Conservation (phyloP, 1,140 invertebrate species). For the Choristoneura fumiferana region DNA sequence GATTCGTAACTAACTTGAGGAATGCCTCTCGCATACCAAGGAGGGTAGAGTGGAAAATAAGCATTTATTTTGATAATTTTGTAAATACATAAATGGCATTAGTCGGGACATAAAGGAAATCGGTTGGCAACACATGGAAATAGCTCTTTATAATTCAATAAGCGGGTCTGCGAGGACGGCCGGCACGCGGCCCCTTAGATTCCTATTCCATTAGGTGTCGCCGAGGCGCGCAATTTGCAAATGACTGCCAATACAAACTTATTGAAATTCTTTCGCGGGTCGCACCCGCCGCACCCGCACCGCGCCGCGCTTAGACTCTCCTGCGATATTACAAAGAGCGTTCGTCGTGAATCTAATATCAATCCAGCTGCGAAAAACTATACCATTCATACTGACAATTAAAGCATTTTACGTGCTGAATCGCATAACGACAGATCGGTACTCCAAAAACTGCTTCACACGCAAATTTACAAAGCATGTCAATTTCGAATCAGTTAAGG, state of each 20-base stretch:
- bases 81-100: too few relatives aligned
- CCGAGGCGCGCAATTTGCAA: conserved; percentile 72
- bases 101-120: background rate
- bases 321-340: conserved; percentile 50
- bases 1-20: conserved; percentile 39
- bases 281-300: conserved; percentile 31
- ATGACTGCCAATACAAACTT: conserved; percentile 71
- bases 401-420: background rate
- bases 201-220: conserved; percentile 75
- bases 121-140: conserved; percentile 30
- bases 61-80: background rate
- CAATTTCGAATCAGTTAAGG: conserved; percentile 22
- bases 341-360: conserved; percentile 14
- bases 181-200: conserved; percentile 55
- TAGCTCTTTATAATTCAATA: conserved; percentile 70
- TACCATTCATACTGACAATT: background rate
- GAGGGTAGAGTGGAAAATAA: background rate
- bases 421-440: background rate
- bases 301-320: conserved; percentile 39
- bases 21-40: conserved; percentile 10
- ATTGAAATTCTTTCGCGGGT: conserved; percentile 73
- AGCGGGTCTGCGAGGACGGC: conserved; percentile 39
- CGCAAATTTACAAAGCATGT: conserved; percentile 4
- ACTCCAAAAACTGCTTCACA: background rate
- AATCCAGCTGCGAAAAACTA: background rate